Evolutionary conservation across 2,113 vertebrate species (phyloP), one percentile per base, ranked within the genome.

Genomic region (Callochromis pleurospilus): DNA sequence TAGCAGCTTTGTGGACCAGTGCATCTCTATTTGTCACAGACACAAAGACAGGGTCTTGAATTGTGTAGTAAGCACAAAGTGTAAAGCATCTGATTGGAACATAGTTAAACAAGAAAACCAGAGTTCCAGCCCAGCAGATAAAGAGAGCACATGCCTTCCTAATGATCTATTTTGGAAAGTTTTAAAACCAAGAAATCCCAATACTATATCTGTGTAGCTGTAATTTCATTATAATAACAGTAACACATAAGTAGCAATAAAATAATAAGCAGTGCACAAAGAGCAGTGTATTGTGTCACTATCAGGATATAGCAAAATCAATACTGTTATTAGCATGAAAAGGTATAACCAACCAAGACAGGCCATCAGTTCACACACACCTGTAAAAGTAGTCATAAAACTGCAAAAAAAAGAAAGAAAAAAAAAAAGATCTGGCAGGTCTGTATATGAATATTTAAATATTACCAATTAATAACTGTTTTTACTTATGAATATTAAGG

Each of bases 41-140:
- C 26, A 83, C 86, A 93, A 88, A 90, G 84, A 79, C 79, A 70
- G 26, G 80, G 60, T 86, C 40, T 14, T 54, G n/a, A 80, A 81
- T 79, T 79, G 51, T 85, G 56, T 82, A 49, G 54, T 24, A 51
- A 85, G 21, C 45, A 82, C 77, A 68, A 26, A 82, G 36, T 85
- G 24, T 88, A 83, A 83, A 56, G 31, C 68, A 89, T 79, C 75
- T 49, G 55, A 84, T 13, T 79, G 81, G 54, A 85, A 86, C 33
- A 84, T 24, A 53, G 13, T 75, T 29, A 79, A 42, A 87, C 24
- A 79, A 53, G 19, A 90, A 49, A 47, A 40, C 4, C 13, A 11
- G n/a, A 36, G 58, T 85, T 85, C 79, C 85, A 89, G 42, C 15
- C 51, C 84, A 93, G 24, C 79, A 56, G 85, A 79, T 26, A 65